Evolutionary conservation across 2,113 vertebrate genomes (phyloP).

Genomic region (Alethe castanea): DNA sequence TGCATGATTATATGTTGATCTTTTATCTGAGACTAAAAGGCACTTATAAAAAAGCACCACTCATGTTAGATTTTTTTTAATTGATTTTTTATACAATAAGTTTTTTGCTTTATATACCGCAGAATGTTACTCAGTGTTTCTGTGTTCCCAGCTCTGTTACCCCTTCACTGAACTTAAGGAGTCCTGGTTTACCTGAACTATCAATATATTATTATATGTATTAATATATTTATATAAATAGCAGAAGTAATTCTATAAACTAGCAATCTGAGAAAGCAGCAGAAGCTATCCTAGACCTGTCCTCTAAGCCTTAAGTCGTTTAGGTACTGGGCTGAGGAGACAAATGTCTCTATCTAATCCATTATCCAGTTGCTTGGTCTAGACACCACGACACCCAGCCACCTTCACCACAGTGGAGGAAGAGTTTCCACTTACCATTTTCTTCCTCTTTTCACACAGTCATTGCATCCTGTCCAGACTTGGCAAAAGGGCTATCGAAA

Average conservation of each 20-base stretch:
- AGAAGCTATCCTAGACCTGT: background rate
- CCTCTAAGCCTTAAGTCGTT: background rate
- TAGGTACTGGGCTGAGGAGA: background rate
- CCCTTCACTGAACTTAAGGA: background rate
- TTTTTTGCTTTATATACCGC: background rate
- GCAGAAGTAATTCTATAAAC: background rate
- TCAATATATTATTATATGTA: background rate
- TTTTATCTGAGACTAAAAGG: background rate
- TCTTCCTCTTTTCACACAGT: background rate
- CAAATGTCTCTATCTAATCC: background rate
- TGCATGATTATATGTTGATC: background rate
- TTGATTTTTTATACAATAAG: background rate
- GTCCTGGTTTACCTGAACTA: background rate
- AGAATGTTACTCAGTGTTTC: background rate
- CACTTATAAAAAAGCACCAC: background rate
- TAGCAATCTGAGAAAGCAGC: background rate
- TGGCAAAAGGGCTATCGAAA: background rate
- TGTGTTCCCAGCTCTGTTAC: background rate
- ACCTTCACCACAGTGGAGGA: background rate
- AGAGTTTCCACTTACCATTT: background rate
- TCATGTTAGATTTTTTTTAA: background rate
- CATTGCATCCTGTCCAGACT: background rate
- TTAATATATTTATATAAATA: background rate
- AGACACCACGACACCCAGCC: background rate
- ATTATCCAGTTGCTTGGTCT: background rate